Percentiles rank a stretch among this genome's conserved stretches.
Conservation (phyloP, 2,888 invertebrate species). For the Rutpela maculata region DNA sequence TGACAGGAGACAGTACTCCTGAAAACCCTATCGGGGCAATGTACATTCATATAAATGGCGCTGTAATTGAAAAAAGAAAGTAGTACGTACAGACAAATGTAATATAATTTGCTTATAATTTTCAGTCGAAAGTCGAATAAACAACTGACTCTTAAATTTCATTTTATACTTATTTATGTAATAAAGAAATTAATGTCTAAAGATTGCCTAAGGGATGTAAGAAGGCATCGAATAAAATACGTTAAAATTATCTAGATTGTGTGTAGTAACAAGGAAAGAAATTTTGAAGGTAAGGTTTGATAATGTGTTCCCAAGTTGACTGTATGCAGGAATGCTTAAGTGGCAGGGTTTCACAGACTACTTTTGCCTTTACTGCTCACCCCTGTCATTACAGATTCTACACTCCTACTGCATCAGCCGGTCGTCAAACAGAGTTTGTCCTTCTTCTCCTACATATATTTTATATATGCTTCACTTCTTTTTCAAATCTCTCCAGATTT, state of each 20-base stretch:
- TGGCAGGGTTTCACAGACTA: constrained; percentile 48
- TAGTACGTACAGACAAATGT: too few species aligned
- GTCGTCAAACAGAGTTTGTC: constrained; percentile 52
- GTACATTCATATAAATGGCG: too few species aligned
- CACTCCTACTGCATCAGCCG: constrained; percentile 56
- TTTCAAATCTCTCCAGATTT: constrained; percentile 54
- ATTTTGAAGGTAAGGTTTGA: constrained; percentile 36
- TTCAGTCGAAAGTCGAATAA: too few species aligned
- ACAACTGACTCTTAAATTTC: neutral
- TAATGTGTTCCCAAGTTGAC: constrained; percentile 44
- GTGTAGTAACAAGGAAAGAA: constrained; percentile 18
- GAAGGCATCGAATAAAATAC: neutral
- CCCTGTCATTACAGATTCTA: constrained; percentile 56
- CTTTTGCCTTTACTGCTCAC: constrained; percentile 45
- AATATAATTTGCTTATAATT: too few species aligned
- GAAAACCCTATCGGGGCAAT: too few species aligned
- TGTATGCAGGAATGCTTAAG: constrained; percentile 49
- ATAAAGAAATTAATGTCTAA: too few species aligned
- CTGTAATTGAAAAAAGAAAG: too few species aligned
- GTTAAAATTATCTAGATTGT: constrained; percentile 17
- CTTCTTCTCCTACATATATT: constrained; percentile 8
- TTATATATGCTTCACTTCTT: constrained; percentile 29
- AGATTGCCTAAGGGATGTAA: neutral
- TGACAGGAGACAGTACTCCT: too few species aligned
- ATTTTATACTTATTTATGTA: neutral